These are phyloP conservation scores for Batillaria attramentaria DNA, from an alignment of 1,140 invertebrate genomes.

Conservation along the genomic window DNA sequence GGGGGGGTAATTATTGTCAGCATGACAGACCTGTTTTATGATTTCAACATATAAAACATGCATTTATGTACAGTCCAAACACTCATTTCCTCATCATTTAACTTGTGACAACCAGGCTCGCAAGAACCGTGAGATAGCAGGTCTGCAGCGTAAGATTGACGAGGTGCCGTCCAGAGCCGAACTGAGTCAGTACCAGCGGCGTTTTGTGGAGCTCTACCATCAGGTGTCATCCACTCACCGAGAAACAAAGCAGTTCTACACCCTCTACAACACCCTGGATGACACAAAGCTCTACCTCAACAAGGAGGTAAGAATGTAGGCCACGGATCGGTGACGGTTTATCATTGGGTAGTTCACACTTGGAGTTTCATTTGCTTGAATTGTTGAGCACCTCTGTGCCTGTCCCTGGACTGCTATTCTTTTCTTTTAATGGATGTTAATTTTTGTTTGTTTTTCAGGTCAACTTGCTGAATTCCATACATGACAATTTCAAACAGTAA, in stretches of 20 bases:
- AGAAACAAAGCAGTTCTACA: conserved; percentile 98
- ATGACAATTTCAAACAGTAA: conserved; percentile 93
- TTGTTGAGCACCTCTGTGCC: not conserved
- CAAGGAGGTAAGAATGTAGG: conserved; percentile 83
- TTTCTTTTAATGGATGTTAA: no score
- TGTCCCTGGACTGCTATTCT: no score
- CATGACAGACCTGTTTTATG: not conserved
- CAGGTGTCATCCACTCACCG: conserved; percentile 93
- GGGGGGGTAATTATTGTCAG: conserved; percentile 9
- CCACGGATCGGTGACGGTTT: not conserved
- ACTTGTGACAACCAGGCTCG: conserved; percentile 75
- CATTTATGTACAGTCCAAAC: no score
- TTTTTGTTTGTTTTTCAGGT: conserved; percentile 51
- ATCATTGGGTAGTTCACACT: not conserved
- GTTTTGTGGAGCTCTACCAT: conserved; percentile 97
- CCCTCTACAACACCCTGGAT: conserved; percentile 95
- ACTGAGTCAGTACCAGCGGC: conserved; percentile 93
- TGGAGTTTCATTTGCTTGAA: not conserved
- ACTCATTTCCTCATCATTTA: no score
- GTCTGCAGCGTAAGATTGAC: conserved; percentile 86
- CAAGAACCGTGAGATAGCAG: conserved; percentile 86
- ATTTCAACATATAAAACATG: no score
- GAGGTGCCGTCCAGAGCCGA: conserved; percentile 93
- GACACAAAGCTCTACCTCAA: conserved; percentile 92
- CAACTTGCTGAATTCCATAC: conserved; percentile 91